Percentiles rank a stretch among this genome's conserved stretches.
Evolutionary conservation across 2,113 vertebrate species (phyloP).

Genomic region (Chionodraco myersi): DNA sequence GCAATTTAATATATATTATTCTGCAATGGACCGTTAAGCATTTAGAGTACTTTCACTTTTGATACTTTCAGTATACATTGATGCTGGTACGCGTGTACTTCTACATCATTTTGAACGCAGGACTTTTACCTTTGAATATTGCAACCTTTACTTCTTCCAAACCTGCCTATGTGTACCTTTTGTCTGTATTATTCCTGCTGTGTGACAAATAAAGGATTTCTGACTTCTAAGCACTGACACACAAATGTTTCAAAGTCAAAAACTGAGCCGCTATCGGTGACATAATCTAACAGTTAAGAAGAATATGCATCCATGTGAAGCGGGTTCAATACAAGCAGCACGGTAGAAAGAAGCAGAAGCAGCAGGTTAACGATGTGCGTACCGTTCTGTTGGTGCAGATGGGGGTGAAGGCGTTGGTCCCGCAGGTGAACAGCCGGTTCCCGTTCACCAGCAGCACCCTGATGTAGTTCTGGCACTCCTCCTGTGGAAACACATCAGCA

Average conservation of each 20-base stretch:
- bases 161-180: too few relatives aligned
- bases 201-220: too few relatives aligned
- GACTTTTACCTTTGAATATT: too few relatives aligned
- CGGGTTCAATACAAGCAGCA: background rate
- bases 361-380: constrained; percentile 36
- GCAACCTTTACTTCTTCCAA: too few relatives aligned
- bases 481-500: constrained; percentile 81
- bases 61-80: too few relatives aligned
- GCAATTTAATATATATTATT: too few relatives aligned
- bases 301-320: background rate
- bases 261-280: background rate
- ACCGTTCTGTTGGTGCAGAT: constrained; percentile 98
- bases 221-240: background rate
- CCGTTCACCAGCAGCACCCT: constrained; percentile 94
- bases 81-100: too few relatives aligned
- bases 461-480: constrained; percentile 99
- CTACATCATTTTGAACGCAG: too few relatives aligned
- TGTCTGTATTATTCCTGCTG: too few relatives aligned
- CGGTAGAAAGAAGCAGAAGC: background rate
- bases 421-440: constrained; percentile 93
- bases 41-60: too few relatives aligned
- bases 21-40: too few relatives aligned
- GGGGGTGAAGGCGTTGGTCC: constrained; percentile 96
- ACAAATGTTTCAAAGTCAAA: background rate
- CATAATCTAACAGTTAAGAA: background rate